These are phyloP conservation scores for Apamea crenata DNA, from an alignment of 2,888 invertebrate species.

Conservation along the genomic window DNA sequence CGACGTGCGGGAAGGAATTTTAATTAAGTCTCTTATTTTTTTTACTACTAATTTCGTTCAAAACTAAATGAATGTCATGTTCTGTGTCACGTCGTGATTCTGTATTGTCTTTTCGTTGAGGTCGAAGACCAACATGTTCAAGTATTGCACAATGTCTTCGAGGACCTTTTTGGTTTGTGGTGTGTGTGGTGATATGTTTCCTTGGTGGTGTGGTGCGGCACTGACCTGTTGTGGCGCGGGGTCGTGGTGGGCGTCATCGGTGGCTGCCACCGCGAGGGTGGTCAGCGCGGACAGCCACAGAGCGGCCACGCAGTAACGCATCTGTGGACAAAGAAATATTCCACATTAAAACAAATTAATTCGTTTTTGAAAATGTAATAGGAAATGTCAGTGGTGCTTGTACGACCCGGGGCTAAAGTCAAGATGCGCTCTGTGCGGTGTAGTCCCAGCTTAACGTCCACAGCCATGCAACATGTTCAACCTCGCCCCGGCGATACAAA, in stretches of 20 bases:
- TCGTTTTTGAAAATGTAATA: not conserved
- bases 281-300: constrained; percentile 86
- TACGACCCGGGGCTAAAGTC: not conserved
- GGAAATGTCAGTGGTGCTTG: not conserved
- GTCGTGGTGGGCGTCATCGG: constrained; percentile 77
- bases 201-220: not conserved
- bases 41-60: not conserved
- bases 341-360: not conserved
- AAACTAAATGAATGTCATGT: not conserved
- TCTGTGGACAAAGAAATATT: constrained; percentile 73
- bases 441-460: not conserved
- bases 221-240: constrained; percentile 77
- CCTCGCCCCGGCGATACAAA: not conserved
- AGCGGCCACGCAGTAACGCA: constrained; percentile 85
- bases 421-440: not conserved
- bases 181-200: not conserved
- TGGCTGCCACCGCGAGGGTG: constrained; percentile 80
- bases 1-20: not conserved
- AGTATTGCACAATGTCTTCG: not conserved
- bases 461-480: not conserved
- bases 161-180: not conserved
- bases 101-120: not conserved
- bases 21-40: not conserved
- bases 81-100: not conserved
- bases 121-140: not conserved